These are phyloP conservation scores for Drosophila vallismaia DNA, from an alignment of 2,888 invertebrate genomes.

Conservation along the genomic window DNA sequence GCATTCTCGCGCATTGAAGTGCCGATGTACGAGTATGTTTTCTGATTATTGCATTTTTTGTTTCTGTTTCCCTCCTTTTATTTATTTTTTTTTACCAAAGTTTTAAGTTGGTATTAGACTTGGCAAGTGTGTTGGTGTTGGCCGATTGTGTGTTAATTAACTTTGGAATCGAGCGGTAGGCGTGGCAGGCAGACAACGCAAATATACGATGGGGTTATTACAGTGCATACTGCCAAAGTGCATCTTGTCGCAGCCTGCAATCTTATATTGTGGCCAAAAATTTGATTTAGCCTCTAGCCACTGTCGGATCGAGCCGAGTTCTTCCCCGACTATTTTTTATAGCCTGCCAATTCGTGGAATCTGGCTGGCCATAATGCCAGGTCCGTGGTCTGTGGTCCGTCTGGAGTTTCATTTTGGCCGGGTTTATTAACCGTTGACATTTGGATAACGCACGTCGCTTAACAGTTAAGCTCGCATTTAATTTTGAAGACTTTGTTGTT, in stretches of 20 bases:
- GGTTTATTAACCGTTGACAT: slow-evolving; percentile 74
- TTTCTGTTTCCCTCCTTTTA: slow-evolving; percentile 33
- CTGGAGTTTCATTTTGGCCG: slow-evolving; percentile 27
- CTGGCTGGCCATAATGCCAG: slow-evolving; percentile 29
- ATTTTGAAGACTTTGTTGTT: slow-evolving; percentile 31
- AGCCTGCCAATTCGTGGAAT: slow-evolving; percentile 45
- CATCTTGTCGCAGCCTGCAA: not conserved
- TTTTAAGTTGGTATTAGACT: slow-evolving; percentile 14
- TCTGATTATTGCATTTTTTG: slow-evolving; percentile 68
- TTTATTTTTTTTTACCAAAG: slow-evolving; percentile 47
- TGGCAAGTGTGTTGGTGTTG: slow-evolving; percentile 46
- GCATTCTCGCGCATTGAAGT: slow-evolving; percentile 72
- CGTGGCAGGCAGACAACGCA: slow-evolving; percentile 48
- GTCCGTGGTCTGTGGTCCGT: slow-evolving; percentile 11
- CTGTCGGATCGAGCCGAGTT: slow-evolving; percentile 46
- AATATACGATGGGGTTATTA: slow-evolving; percentile 25
- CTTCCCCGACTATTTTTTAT: slow-evolving; percentile 27
- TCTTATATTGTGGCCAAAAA: not conserved
- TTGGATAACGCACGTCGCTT: slow-evolving; percentile 67
- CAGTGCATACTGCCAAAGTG: slow-evolving; percentile 20
- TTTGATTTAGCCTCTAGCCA: slow-evolving; percentile 8
- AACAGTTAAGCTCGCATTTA: slow-evolving; percentile 63
- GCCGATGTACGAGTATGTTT: slow-evolving; percentile 52
- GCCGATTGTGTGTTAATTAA: slow-evolving; percentile 77
- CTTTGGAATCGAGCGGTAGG: slow-evolving; percentile 52